These are phyloP conservation scores for Origma solitaria DNA, from an alignment of 2,113 vertebrate genomes.

Conservation along the genomic window DNA sequence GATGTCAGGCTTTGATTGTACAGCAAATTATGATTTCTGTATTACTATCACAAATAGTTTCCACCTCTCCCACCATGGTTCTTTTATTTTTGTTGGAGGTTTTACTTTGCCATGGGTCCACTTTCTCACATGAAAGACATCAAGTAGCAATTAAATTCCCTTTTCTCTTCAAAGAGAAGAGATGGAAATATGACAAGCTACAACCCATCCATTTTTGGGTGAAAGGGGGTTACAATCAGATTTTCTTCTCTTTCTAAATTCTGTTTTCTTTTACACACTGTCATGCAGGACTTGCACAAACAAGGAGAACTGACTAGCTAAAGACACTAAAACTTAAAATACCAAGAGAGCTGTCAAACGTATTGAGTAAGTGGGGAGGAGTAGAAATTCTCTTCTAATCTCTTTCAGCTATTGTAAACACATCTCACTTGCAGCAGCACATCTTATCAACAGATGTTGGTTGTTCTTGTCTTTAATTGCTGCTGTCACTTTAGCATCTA, in stretches of 20 bases:
- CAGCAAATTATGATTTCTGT: background rate
- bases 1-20: background rate
- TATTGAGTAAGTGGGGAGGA: background rate
- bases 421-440: slow-evolving; percentile 16
- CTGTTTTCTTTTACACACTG: background rate
- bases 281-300: background rate
- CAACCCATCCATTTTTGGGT: rapidly evolving
- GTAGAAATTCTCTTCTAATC: slow-evolving; percentile 24
- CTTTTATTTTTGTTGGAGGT: background rate
- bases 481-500: slow-evolving; percentile 17
- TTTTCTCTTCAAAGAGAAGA: background rate
- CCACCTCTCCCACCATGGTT: background rate
- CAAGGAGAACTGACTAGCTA: background rate
- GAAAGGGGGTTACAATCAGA: background rate
- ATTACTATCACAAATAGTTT: background rate
- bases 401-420: slow-evolving; percentile 50
- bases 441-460: slow-evolving; percentile 51
- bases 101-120: background rate
- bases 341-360: background rate
- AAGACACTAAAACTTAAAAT: background rate
- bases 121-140: background rate
- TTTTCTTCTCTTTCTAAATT: background rate
- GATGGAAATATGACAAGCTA: background rate
- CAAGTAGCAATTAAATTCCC: background rate
- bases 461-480: slow-evolving; percentile 19